Conservation (phyloP, 2,797 vertebrate species). For the Microctenopoma stevenorrisi region DNA sequence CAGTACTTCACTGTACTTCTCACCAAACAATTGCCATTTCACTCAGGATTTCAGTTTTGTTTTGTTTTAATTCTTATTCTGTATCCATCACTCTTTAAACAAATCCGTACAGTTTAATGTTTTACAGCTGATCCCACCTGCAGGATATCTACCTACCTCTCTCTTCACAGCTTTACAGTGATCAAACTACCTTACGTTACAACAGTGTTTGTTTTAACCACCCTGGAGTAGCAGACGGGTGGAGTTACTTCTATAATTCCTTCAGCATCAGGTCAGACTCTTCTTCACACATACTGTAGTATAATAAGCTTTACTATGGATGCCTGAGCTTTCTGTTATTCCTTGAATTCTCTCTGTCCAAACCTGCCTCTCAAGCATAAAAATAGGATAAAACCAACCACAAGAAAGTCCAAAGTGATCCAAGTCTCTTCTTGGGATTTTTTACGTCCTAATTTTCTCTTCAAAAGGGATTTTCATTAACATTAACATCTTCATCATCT, state of each 20-base stretch:
- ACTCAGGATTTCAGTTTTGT: slow-evolving; percentile 34
- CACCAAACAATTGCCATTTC: slow-evolving; percentile 61
- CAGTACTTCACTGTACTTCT: slow-evolving; percentile 53
- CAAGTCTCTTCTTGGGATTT: not conserved
- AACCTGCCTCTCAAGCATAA: slow-evolving; percentile 1
- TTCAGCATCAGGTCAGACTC: slow-evolving; percentile 14
- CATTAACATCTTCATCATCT: slow-evolving; percentile 18
- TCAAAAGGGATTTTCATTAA: not conserved
- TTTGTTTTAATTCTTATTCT: slow-evolving; percentile 47
- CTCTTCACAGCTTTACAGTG: slow-evolving; percentile 55
- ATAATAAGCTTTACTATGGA: slow-evolving; percentile 1
- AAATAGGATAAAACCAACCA: not conserved
- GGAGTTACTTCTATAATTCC: slow-evolving; percentile 28
- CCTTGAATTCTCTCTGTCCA: slow-evolving; percentile 1
- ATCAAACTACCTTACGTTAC: slow-evolving; percentile 26
- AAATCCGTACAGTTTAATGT: slow-evolving; percentile 20
- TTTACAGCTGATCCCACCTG: slow-evolving; percentile 49
- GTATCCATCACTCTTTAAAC: slow-evolving; percentile 18
- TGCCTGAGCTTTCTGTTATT: not conserved
- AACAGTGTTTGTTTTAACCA: slow-evolving; percentile 46
- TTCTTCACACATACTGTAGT: not conserved
- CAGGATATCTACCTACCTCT: slow-evolving; percentile 72
- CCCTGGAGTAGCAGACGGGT: slow-evolving; percentile 29
- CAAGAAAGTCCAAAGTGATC: not conserved
- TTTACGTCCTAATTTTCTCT: slow-evolving; percentile 2